Evolutionary conservation across 2,797 vertebrate genomes (phyloP).

Genomic region (Acanthurus tractus): DNA sequence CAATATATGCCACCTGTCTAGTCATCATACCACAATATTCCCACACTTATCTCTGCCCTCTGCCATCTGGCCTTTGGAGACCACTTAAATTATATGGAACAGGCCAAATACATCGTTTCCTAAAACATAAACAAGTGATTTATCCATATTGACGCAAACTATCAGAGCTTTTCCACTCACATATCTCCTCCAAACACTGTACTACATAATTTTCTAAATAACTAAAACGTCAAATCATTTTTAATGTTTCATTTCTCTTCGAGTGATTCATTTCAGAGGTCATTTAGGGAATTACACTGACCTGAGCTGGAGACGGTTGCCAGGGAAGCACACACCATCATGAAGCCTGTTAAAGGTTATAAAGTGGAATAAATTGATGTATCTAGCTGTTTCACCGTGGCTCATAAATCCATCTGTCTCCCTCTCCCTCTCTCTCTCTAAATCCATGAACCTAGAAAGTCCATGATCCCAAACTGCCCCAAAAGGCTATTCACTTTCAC

Average conservation of each 20-base stretch:
- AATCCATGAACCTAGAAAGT: too few relatives aligned
- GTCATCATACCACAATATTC: not conserved
- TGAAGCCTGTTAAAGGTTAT: conserved; percentile 40
- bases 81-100: not conserved
- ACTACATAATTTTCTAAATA: conserved; percentile 34
- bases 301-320: conserved; percentile 28
- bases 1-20: conserved; percentile 25
- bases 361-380: conserved; percentile 52
- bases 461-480: too few relatives aligned
- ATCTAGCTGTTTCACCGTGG: not conserved
- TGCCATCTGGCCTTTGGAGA: not conserved
- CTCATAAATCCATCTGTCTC: conserved; percentile 15
- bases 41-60: conserved; percentile 4
- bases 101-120: not conserved
- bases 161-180: not conserved
- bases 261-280: conserved; percentile 7
- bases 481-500: too few relatives aligned
- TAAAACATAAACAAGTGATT: not conserved
- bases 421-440: too few relatives aligned
- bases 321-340: conserved; percentile 23
- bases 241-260: conserved; percentile 12
- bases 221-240: conserved; percentile 39
- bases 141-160: conserved; percentile 20
- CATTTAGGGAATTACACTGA: conserved; percentile 48
- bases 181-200: conserved; percentile 4